phyloP scores from a whole-genome alignment of 2,797 vertebrate genomes.

The Uromys caudimaculatus region DNA sequence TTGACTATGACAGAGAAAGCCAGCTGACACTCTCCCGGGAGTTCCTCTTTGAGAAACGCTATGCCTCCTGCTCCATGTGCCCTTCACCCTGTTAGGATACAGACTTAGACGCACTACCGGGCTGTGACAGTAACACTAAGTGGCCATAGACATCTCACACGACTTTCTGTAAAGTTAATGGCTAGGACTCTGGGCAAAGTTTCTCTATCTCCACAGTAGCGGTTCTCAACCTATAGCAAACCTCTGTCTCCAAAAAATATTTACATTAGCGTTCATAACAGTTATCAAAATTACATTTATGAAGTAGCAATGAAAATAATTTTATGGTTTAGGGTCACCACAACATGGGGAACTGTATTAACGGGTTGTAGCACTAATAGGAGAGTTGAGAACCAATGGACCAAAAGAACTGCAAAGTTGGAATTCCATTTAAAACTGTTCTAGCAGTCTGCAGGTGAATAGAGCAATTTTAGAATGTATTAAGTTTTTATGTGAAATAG shows the following conservation, averaged over 20 bases:
- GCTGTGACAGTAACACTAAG: accelerated
- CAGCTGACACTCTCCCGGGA: accelerated
- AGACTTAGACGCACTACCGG: accelerated
- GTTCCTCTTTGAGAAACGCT: too few relatives aligned
- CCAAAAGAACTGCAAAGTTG: background rate
- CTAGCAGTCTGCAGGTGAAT: background rate
- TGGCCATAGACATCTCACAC: too few relatives aligned
- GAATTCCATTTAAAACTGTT: slow-evolving; percentile 1
- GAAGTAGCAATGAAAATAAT: background rate
- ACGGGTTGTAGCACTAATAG: background rate
- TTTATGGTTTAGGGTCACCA: background rate
- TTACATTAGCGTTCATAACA: background rate
- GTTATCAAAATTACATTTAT: background rate
- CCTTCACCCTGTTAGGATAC: background rate
- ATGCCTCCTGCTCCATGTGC: accelerated
- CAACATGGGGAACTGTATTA: background rate
- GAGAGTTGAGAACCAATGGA: background rate
- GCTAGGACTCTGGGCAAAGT: background rate
- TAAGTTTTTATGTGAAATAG: slow-evolving; percentile 39
- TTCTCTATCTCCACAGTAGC: background rate
- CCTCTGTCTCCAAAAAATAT: background rate
- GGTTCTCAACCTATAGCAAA: background rate
- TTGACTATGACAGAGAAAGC: background rate
- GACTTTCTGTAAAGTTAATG: background rate
- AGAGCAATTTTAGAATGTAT: slow-evolving; percentile 6